Evolutionary conservation across 2,888 invertebrate genomes (phyloP).

Genomic region (Stomorhina lunata): DNA sequence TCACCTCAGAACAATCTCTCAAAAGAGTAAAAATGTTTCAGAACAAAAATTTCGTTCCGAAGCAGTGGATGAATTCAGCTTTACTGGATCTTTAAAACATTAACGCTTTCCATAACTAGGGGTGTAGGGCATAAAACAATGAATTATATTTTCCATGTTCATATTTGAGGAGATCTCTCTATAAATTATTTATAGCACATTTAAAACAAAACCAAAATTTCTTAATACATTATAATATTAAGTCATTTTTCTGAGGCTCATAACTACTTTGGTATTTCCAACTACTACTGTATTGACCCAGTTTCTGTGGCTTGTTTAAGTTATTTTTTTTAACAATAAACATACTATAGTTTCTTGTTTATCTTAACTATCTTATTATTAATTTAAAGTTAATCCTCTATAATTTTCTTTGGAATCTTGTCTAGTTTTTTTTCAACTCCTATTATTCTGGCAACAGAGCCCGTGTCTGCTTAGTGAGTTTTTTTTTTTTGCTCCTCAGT

Average conservation of each 20-base stretch:
- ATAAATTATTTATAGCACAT: too few relatives aligned
- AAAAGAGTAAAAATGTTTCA: too few relatives aligned
- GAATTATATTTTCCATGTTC: too few relatives aligned
- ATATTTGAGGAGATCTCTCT: too few relatives aligned
- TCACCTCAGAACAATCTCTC: too few relatives aligned
- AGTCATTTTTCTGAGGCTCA: background rate
- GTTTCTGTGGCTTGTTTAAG: slow-evolving; percentile 29
- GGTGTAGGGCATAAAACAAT: too few relatives aligned
- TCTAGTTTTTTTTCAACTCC: background rate
- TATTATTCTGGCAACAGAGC: background rate
- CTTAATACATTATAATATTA: too few relatives aligned
- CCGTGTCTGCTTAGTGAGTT: slow-evolving; percentile 17
- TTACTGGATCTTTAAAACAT: too few relatives aligned
- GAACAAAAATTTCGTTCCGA: too few relatives aligned
- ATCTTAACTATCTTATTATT: slow-evolving; percentile 60
- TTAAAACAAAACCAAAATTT: background rate
- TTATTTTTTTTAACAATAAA: background rate
- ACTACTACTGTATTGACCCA: slow-evolving; percentile 62
- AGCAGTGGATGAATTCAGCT: too few relatives aligned
- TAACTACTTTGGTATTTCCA: slow-evolving; percentile 39
- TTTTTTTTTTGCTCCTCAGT: slow-evolving; percentile 5
- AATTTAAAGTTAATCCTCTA: slow-evolving; percentile 63
- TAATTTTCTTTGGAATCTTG: slow-evolving; percentile 62
- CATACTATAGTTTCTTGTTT: slow-evolving; percentile 40
- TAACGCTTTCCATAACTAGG: too few relatives aligned